Base-by-base conservation (phyloP, 2,888 invertebrate species). In the Pseudococcus longispinus region DNA sequence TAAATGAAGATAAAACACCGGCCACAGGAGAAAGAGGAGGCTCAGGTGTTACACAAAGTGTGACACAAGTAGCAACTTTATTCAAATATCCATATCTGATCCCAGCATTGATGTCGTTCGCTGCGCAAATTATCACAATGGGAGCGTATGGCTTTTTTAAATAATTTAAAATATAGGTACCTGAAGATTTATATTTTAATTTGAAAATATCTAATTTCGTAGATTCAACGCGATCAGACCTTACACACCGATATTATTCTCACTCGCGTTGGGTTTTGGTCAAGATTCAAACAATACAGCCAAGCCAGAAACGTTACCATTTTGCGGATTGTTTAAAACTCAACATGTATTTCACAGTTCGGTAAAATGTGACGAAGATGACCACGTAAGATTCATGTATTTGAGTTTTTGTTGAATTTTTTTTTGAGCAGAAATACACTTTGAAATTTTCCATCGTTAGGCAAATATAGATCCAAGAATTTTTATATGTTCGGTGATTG, bases 41-140 rank as follows among this genome's bases (percentile, higher is more conserved):
- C 32, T 32, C n/a, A n/a, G n/a, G n/a, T n/a, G n/a, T 84, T 32
- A 15, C 37, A 9, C 42, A 42, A 42, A 80, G 37, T 20, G 6
- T 60, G 87, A 90, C 91, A 0, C 95, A 95, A 90, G 91, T 95
- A 88, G 92, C 92, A 51, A 94, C 94, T 0, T 91, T 95, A 89
- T 94, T 95, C 90, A 91, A 90, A 23, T 92, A 93, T 0, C 95
- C 95, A 0, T 92, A 94, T 89, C 89, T 93, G 2, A 90, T 91
- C 0, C 92, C 94, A 90, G 92, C 95, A 0, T 77, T 94, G 18
- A 91, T 94, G 18, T 92, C 94, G 84, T 94, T 94, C 88, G 90
- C 92, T 0, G 93, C 95, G 89, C 94, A 95, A 89, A 93, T 93
- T 90, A 92, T 93, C 37, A 92, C 93, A 87, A 93, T 94, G 90